Evolutionary conservation across 1,140 invertebrate genomes (phyloP).

Genomic region (Drosophila orosa): DNA sequence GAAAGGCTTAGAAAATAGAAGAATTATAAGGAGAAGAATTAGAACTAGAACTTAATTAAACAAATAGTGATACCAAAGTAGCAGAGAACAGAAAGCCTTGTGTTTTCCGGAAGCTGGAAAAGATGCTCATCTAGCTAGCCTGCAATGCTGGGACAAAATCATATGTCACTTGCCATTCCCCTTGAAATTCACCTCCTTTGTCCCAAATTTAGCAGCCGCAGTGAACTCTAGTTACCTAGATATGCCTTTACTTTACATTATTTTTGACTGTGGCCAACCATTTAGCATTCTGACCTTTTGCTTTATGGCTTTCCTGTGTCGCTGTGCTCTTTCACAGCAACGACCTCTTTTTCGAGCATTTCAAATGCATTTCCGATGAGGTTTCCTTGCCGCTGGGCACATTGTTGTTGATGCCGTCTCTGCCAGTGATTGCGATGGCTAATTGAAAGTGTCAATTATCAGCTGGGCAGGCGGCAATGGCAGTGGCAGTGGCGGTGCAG

Average conservation of each 20-base stretch:
- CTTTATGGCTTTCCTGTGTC: slow-evolving; percentile 30
- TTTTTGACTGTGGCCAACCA: slow-evolving; percentile 16
- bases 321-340: slow-evolving; percentile 2
- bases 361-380: slow-evolving; percentile 35
- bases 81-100: too few relatives aligned
- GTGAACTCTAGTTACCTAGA: background rate
- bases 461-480: slow-evolving; percentile 8
- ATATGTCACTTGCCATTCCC: too few relatives aligned
- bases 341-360: slow-evolving; percentile 18
- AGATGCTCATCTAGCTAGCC: too few relatives aligned
- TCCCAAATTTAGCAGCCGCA: background rate
- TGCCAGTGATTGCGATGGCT: slow-evolving; percentile 48
- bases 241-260: slow-evolving; percentile 2
- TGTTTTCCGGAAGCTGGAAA: too few relatives aligned
- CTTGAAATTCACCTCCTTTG: background rate
- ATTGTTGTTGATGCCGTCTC: slow-evolving; percentile 31
- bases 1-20: too few relatives aligned
- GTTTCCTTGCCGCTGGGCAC: slow-evolving; percentile 25
- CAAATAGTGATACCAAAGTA: too few relatives aligned
- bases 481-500: slow-evolving; percentile 9
- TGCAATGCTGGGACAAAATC: too few relatives aligned
- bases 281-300: slow-evolving; percentile 60
- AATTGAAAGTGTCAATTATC: slow-evolving; percentile 72
- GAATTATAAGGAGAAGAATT: too few relatives aligned
- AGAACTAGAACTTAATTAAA: too few relatives aligned